These are phyloP conservation scores for Troides helena DNA, from an alignment of 2,888 invertebrate species.

Conservation along the genomic window DNA sequence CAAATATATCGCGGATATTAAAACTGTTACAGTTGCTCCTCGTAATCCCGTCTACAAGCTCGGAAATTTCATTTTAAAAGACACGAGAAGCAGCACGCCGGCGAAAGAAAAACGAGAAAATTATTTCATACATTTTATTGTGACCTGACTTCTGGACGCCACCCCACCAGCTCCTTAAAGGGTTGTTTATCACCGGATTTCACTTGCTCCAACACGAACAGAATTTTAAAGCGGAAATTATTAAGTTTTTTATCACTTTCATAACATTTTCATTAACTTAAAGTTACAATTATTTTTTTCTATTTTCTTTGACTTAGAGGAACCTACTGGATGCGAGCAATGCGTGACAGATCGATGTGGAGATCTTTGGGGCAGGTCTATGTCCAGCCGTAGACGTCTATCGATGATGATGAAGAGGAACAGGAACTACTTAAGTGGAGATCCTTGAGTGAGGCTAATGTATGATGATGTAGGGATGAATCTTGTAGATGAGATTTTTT, in stretches of 20 bases:
- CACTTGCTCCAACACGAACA: neutral
- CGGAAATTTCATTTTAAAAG: conserved; percentile 24
- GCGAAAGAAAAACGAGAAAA: conserved; percentile 15
- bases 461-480: too few species aligned
- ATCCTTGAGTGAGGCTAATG: too few species aligned
- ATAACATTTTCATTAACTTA: neutral
- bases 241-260: neutral
- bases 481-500: too few species aligned
- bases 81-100: conserved; percentile 8
- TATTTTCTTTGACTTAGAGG: too few species aligned
- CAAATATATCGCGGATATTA: conserved; percentile 14
- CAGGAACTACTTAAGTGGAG: too few species aligned
- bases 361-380: too few species aligned
- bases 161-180: neutral
- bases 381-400: too few species aligned
- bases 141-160: neutral
- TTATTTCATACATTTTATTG: conserved; percentile 18
- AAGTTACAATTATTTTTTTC: too few species aligned
- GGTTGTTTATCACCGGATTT: neutral
- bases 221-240: neutral
- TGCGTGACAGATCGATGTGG: too few species aligned
- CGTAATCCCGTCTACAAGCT: conserved; percentile 9
- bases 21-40: conserved; percentile 6
- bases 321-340: too few species aligned
- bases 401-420: too few species aligned